phyloP scores from a whole-genome alignment of 2,797 vertebrate genomes.

The Danio tinwini region DNA sequence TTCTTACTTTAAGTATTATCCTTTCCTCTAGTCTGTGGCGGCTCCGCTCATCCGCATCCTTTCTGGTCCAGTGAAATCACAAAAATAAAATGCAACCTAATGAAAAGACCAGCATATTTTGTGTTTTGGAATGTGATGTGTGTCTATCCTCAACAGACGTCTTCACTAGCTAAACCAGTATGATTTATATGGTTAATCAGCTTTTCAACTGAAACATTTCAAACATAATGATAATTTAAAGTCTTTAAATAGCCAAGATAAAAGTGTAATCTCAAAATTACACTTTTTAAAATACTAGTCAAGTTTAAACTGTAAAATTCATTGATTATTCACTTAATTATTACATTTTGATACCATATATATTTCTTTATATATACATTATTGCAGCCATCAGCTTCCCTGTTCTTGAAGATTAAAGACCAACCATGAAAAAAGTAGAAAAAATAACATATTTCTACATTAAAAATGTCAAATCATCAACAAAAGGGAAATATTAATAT shows the following conservation, averaged over 20 bases:
- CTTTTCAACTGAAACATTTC: background rate
- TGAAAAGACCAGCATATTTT: background rate
- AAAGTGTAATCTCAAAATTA: background rate
- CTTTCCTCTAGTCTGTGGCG: background rate
- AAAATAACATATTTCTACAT: background rate
- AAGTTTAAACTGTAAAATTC: too few relatives aligned
- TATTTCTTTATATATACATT: background rate
- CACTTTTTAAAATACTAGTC: too few relatives aligned
- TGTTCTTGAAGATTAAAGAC: background rate
- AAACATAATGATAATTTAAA: background rate
- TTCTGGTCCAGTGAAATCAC: background rate
- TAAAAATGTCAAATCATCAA: background rate
- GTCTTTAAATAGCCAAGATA: background rate
- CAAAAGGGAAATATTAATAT: too few relatives aligned
- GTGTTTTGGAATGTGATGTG: background rate
- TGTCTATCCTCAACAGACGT: background rate
- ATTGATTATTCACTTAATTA: background rate
- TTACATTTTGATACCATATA: background rate
- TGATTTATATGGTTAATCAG: background rate
- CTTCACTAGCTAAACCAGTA: background rate
- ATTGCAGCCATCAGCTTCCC: background rate
- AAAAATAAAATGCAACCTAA: slow-evolving; percentile 8
- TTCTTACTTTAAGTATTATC: slow-evolving; percentile 5
- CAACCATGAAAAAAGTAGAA: background rate
- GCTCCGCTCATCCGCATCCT: background rate